Evolutionary conservation across 2,888 invertebrate species (phyloP).

Genomic region (Heliconius charithonia): DNA sequence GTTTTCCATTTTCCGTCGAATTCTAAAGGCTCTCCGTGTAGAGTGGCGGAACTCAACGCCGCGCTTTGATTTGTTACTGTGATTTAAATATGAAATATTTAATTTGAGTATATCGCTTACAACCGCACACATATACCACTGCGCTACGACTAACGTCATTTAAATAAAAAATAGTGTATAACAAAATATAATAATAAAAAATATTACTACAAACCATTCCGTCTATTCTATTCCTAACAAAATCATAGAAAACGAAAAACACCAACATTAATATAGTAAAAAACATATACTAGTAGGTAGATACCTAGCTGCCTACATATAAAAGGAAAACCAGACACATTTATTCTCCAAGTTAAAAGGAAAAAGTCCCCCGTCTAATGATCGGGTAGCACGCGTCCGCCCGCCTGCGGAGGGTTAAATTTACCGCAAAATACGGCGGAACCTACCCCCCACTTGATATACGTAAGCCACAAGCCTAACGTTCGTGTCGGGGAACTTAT

Average conservation of each 20-base stretch:
- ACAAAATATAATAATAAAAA: not conserved
- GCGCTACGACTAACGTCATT: no score
- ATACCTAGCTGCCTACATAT: not conserved
- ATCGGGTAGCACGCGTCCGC: constrained; percentile 34
- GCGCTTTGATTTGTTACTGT: no score
- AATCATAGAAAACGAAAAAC: not conserved
- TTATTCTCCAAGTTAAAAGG: constrained; percentile 37
- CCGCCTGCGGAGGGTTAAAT: constrained; percentile 34
- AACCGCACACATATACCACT: no score
- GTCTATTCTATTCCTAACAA: not conserved
- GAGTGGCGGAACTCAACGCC: no score
- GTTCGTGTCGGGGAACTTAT: constrained; percentile 15
- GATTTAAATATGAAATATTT: no score
- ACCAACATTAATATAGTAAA: not conserved
- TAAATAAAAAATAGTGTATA: no score
- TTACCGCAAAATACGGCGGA: constrained; percentile 23
- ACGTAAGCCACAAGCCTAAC: constrained; percentile 7
- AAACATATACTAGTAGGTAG: not conserved
- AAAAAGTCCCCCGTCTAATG: constrained; percentile 31
- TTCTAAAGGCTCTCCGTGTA: no score
- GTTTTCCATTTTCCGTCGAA: no score
- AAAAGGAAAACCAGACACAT: constrained; percentile 37
- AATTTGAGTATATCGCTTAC: no score
- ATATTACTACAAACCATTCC: not conserved
- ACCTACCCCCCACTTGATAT: constrained; percentile 12